Conservation (phyloP, 2,113 vertebrate genomes). For the Nymphicus hollandicus region DNA sequence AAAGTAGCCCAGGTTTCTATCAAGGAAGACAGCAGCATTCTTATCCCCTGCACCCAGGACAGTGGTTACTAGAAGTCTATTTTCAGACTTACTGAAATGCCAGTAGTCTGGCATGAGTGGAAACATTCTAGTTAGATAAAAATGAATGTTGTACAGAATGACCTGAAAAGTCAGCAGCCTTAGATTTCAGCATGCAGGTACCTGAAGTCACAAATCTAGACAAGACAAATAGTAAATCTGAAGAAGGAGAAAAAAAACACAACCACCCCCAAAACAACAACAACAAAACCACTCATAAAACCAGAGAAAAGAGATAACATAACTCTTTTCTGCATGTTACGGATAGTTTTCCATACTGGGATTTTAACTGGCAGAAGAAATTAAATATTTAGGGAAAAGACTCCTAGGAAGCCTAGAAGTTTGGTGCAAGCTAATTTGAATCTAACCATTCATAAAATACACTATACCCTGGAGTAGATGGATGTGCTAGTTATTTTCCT, state of each 20-base stretch:
- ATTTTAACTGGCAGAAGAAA: conserved; percentile 54
- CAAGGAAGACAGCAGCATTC: background rate
- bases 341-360: conserved; percentile 32
- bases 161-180: background rate
- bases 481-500: conserved; percentile 41
- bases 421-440: conserved; percentile 45
- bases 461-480: conserved; percentile 45
- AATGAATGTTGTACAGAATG: background rate
- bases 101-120: background rate
- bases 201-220: background rate
- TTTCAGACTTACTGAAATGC: background rate
- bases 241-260: background rate
- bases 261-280: background rate
- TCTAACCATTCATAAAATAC: conserved; percentile 66
- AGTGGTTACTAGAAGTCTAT: background rate
- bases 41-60: background rate
- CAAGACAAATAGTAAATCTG: background rate
- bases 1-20: background rate
- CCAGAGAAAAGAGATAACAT: background rate
- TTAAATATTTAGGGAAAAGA: conserved; percentile 61
- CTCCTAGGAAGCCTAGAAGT: conserved; percentile 46
- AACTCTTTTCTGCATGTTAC: background rate
- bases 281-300: background rate
- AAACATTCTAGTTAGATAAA: background rate
- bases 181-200: background rate